Evolutionary conservation across 1,140 invertebrate species (phyloP), one percentile per base, ranked within the genome.

Genomic region (Megalopta genalis): DNA sequence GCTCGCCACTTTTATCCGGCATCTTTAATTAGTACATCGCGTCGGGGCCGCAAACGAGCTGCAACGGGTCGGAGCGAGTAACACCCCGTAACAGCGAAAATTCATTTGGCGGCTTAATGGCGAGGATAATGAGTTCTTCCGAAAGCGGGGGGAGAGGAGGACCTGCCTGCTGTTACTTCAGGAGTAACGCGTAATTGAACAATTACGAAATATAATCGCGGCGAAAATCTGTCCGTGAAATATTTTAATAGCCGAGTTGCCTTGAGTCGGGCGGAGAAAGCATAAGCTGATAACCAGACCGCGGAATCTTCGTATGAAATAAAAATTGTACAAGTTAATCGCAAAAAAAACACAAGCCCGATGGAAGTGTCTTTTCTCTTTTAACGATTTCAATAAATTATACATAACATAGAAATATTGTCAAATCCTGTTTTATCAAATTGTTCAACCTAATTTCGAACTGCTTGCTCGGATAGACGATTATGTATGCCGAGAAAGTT

Each of bases 131-230:
- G 59, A 77, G 76, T 64, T 27, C 10, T n/a, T 21, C 14, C 32
- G 5, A 72, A 72, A 54, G 27, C 4, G 21, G 16, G 9, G n/a
- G n/a, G n/a, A n/a, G 5, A 32, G 2, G 32, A n/a, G 32, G 54
- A 52, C 32, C 25, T 25, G 39, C 49, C 12, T 39, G 4, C 16
- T 27, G 16, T 46, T 8, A 18, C 1, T 2, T 8, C 1, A 16
- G 10, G 27, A 16, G n/a, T 2, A 10, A 1, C 25, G 42, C 25
- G 4, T 71, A 77, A 77, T 72, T 42, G 68, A 49, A 72, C 76
- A 72, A 78, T 78, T 65, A 65, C 46, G 25, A 46, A 49, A 63
- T 54, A 70, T 77, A 80, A 75, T 75, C 25, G 77, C 27, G 23
- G 14, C 23, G 52, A 42, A 25, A 49, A 73, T 63, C 23, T 23